phyloP scores from a whole-genome alignment of 2,888 invertebrate genomes.

The Phyllotreta striolata region DNA sequence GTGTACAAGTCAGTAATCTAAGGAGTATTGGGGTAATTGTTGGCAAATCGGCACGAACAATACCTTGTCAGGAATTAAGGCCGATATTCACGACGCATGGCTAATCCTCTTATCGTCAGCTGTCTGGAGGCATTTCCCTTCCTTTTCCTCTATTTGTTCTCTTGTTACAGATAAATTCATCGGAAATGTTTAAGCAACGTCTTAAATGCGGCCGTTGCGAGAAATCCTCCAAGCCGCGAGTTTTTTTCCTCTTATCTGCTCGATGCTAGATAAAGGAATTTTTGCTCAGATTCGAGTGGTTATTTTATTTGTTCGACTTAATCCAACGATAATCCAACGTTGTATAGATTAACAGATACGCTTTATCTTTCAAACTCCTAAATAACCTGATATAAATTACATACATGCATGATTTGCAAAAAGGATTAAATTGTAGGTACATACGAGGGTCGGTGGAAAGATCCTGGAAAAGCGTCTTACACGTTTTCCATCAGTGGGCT shows the following conservation, averaged over 20 bases:
- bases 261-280: no score
- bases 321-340: neutral
- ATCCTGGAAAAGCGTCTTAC: no score
- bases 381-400: no score
- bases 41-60: slow-evolving; percentile 13
- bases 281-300: no score
- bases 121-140: slow-evolving; percentile 19
- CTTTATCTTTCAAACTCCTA: no score
- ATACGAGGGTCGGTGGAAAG: no score
- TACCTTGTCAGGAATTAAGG: slow-evolving; percentile 15
- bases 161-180: slow-evolving; percentile 8
- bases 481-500: no score
- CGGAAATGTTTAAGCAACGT: slow-evolving; percentile 11
- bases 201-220: slow-evolving; percentile 4
- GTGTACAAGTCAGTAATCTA: slow-evolving; percentile 16
- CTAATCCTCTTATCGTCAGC: slow-evolving; percentile 19
- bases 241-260: neutral
- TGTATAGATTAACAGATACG: no score
- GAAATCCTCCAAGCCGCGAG: neutral
- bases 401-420: no score
- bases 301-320: no score
- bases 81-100: slow-evolving; percentile 7
- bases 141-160: slow-evolving; percentile 8
- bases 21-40: slow-evolving; percentile 16
- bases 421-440: no score